Base-by-base conservation (phyloP, 2,888 invertebrate genomes). In the Steromphala cineraria region DNA sequence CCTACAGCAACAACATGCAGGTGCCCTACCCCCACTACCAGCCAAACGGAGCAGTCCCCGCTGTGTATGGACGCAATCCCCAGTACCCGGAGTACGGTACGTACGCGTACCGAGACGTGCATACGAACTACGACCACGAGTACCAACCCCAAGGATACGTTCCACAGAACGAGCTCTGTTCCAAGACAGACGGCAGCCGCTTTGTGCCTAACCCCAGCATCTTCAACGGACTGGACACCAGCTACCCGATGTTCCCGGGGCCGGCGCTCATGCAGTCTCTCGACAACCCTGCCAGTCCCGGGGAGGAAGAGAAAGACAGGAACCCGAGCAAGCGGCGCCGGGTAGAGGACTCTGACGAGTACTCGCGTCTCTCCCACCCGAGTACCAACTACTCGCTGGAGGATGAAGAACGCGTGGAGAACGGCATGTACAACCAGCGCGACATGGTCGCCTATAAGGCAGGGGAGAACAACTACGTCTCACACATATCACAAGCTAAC, bases 221-320 rank as follows among this genome's bases (percentile, higher is more conserved):
- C 40, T 36, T 71, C 36, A 71, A n/a, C 67, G 78, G 78, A 7
- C 52, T 62, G 21, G 78, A 62, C n/a, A 46, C 40, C 67, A 40
- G 56, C 19, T 36, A 62, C 31, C 46, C 36, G 21, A 67, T 78
- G 78, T 62, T 52, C 3, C 78, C 78, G 0, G 78, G 78, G 1
- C 62, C 78, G 3, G 78, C 78, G 13, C 78, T 78, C n/a, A 40
- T 78, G 56, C 78, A 78, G 52, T 78, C 78, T 24, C 67, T 78
- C 8, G 78, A 78, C 67, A 21, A 28, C 24, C 78, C 78, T 0
- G 21, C 17, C 15, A 19, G 28, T 19, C 36, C 2, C 24, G 62
- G 62, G 10, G 78, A 78, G 15, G 31, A 31, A 31, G 40, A 67
- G 24, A 15, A 28, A 17, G 19, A 17, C 31, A 5, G 24, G n/a